These are phyloP conservation scores for Alaudala cheleensis DNA, from an alignment of 2,113 vertebrate species.

Conservation along the genomic window DNA sequence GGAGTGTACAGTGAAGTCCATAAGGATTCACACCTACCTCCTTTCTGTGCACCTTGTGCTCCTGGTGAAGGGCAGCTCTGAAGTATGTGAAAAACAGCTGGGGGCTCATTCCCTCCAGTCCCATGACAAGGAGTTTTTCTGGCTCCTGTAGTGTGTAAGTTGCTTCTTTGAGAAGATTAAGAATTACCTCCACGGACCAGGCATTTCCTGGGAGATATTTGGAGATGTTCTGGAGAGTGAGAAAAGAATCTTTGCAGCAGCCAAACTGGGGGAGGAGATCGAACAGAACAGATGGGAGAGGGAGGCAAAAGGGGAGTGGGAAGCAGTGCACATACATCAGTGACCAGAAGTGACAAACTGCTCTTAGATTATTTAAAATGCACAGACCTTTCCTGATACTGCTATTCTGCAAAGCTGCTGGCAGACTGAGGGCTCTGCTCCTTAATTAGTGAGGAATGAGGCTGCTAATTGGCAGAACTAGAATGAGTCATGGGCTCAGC, in stretches of 20 bases:
- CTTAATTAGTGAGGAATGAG: conserved; percentile 26
- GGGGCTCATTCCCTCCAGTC: not conserved
- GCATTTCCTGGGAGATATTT: not conserved
- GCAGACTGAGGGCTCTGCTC: not conserved
- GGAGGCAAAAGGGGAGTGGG: not conserved
- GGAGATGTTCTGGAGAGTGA: not conserved
- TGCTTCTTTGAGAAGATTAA: not conserved
- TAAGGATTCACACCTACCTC: not conserved
- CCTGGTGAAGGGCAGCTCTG: not conserved
- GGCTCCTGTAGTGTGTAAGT: not conserved
- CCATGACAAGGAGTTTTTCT: not conserved
- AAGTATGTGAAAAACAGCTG: not conserved
- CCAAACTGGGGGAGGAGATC: conserved; percentile 12
- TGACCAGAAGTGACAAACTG: conserved; percentile 40
- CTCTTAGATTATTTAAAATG: conserved; percentile 18
- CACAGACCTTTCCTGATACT: conserved; percentile 1
- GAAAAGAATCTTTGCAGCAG: not conserved
- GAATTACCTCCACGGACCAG: not conserved
- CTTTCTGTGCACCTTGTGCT: not conserved
- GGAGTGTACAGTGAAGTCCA: not conserved
- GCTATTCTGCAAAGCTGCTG: conserved; percentile 16
- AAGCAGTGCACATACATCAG: not conserved
- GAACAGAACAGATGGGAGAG: conserved; percentile 48
- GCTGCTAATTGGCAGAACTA: conserved; percentile 2
- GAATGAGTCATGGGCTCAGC: conserved; percentile 5